Evolutionary conservation across 2,888 invertebrate species (phyloP).

Genomic region (Drosophila subsilvestris): DNA sequence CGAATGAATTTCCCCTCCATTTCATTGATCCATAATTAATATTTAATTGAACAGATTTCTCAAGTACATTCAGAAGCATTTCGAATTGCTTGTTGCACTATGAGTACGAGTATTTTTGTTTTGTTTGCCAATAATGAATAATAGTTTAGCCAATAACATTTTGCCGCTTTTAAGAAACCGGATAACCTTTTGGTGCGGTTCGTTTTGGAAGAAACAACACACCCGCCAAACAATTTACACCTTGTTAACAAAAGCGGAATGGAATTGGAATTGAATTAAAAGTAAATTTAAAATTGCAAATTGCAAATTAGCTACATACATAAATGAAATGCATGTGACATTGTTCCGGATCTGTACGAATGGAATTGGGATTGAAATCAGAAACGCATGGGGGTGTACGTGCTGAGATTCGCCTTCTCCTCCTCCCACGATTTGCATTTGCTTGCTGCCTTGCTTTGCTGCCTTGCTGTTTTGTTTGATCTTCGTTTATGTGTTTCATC

Average conservation of each 20-base stretch:
- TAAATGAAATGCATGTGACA: constrained; percentile 46
- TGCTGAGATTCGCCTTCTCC: background rate
- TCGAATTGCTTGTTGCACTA: background rate
- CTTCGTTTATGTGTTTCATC: constrained; percentile 2
- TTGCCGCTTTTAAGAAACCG: constrained; percentile 49
- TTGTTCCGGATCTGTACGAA: constrained; percentile 45
- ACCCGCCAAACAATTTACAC: constrained; percentile 68
- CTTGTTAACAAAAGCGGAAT: constrained; percentile 63
- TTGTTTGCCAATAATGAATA: background rate
- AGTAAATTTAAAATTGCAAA: constrained; percentile 51
- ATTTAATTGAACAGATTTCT: constrained; percentile 19
- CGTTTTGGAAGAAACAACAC: constrained; percentile 32
- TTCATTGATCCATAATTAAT: constrained; percentile 6
- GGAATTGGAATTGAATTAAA: constrained; percentile 11
- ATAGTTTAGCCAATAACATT: constrained; percentile 12
- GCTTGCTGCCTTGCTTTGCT: background rate
- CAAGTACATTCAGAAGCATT: background rate
- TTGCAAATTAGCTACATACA: constrained; percentile 31
- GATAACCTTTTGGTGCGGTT: constrained; percentile 35
- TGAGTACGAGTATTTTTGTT: background rate
- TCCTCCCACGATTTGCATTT: constrained; percentile 20
- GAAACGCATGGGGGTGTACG: constrained; percentile 28
- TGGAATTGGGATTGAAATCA: constrained; percentile 16
- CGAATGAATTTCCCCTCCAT: constrained; percentile 8
- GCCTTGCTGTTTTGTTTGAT: constrained; percentile 5